Evolutionary conservation across 1,140 invertebrate genomes (phyloP).

Genomic region (Zaprionus capensis): DNA sequence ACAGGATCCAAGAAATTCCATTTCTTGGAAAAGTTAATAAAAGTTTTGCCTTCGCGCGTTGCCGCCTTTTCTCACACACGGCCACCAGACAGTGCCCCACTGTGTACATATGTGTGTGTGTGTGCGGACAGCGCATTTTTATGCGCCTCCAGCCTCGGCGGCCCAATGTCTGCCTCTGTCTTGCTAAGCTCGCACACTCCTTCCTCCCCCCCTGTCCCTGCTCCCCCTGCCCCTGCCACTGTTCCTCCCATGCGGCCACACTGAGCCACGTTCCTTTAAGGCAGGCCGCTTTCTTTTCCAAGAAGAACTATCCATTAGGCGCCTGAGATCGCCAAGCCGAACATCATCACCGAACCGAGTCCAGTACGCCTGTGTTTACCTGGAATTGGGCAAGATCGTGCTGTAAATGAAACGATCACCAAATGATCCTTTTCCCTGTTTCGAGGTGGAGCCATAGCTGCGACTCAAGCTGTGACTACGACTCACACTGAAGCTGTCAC

Average conservation of each 20-base stretch:
- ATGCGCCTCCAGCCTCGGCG: slow-evolving; percentile 70
- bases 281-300: slow-evolving; percentile 79
- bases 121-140: slow-evolving; percentile 66
- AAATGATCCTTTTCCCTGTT: slow-evolving; percentile 45
- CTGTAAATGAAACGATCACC: slow-evolving; percentile 56
- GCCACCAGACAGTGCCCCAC: slow-evolving; percentile 1
- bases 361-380: slow-evolving; percentile 32
- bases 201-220: not conserved
- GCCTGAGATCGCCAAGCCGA: slow-evolving; percentile 66
- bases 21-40: slow-evolving; percentile 81
- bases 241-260: slow-evolving; percentile 24
- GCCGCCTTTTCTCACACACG: slow-evolving; percentile 61
- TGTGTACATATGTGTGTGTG: slow-evolving; percentile 26
- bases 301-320: slow-evolving; percentile 81
- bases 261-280: slow-evolving; percentile 52
- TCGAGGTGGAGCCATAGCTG: not conserved
- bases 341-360: slow-evolving; percentile 13
- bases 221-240: slow-evolving; percentile 15
- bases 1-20: slow-evolving; percentile 81
- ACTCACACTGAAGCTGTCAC: not conserved
- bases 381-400: slow-evolving; percentile 63
- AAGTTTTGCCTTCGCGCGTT: slow-evolving; percentile 76
- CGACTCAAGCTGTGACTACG: not conserved
- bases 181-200: slow-evolving; percentile 14
- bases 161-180: slow-evolving; percentile 70